Percentiles rank a stretch among this genome's conserved stretches.
Conservation (phyloP, 37 sponge, comb jelly and placozoan genomes). For the Aplysina aerophoba region DNA sequence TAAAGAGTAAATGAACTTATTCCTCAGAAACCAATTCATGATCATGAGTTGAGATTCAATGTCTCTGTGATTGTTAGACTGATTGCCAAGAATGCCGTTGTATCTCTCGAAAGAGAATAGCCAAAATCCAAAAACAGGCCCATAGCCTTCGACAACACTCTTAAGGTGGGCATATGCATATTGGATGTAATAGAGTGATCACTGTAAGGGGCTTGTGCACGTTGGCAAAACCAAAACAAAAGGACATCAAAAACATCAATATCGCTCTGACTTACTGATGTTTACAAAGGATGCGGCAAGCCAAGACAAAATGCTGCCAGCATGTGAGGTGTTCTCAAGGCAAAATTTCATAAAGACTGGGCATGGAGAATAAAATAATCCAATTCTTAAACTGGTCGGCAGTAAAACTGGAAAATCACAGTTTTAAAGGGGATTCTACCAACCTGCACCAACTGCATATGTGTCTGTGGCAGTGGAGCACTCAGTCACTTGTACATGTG, state of each 20-base stretch:
- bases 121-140: constrained; percentile 10
- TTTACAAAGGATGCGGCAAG: not conserved
- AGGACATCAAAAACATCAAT: not conserved
- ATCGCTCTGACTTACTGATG: not conserved
- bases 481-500: no score
- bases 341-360: constrained; percentile 6
- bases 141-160: not conserved
- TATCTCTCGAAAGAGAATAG: constrained; percentile 28
- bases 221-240: not conserved
- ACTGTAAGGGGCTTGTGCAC: not conserved
- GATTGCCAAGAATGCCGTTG: constrained; percentile 11
- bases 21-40: not conserved
- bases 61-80: not conserved
- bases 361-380: constrained; percentile 9
- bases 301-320: not conserved
- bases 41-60: constrained; percentile 19
- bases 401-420: constrained; percentile 18
- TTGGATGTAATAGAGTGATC: not conserved
- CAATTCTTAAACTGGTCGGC: constrained; percentile 29
- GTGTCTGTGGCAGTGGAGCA: no score
- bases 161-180: not conserved
- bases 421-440: constrained; percentile 8
- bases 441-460: no score
- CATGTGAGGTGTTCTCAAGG: not conserved
- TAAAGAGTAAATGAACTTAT: not conserved